These are phyloP conservation scores for Phortica okadai DNA, from an alignment of 2,888 invertebrate species.

Conservation along the genomic window DNA sequence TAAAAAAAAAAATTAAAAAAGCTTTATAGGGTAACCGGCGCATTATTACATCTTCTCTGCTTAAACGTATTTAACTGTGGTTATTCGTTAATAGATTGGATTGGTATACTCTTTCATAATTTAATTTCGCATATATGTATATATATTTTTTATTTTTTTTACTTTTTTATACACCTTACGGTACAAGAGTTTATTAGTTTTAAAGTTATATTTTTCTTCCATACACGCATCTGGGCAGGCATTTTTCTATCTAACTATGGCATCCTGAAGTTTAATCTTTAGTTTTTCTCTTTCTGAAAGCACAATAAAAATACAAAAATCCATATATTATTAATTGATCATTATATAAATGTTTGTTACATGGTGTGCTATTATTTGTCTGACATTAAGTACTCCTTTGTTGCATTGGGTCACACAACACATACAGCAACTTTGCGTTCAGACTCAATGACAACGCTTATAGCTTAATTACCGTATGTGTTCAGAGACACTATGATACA, in stretches of 20 bases:
- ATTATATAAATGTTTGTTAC: too few relatives aligned
- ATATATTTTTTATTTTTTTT: constrained; percentile 23
- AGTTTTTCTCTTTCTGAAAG: constrained; percentile 16
- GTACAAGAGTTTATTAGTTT: constrained; percentile 17
- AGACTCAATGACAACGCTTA: too few relatives aligned
- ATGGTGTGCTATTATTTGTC: too few relatives aligned
- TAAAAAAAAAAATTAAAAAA: constrained; percentile 19
- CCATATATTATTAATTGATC: neutral
- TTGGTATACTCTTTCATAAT: constrained; percentile 13
- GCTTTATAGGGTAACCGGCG: constrained; percentile 7
- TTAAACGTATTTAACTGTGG: neutral
- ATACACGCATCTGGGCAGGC: constrained; percentile 68
- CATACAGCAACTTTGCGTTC: too few relatives aligned
- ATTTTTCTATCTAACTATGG: constrained; percentile 68
- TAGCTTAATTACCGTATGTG: too few relatives aligned
- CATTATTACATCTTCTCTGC: neutral
- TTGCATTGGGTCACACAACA: too few relatives aligned
- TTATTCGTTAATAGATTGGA: neutral
- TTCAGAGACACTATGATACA: too few relatives aligned
- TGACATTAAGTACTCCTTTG: too few relatives aligned
- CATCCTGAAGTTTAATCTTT: neutral
- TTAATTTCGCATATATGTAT: neutral
- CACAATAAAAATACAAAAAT: constrained; percentile 1
- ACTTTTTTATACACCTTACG: neutral
- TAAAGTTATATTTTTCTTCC: constrained; percentile 42